Conservation (phyloP, 2,113 vertebrate genomes). For the Equus przewalskii region DNA sequence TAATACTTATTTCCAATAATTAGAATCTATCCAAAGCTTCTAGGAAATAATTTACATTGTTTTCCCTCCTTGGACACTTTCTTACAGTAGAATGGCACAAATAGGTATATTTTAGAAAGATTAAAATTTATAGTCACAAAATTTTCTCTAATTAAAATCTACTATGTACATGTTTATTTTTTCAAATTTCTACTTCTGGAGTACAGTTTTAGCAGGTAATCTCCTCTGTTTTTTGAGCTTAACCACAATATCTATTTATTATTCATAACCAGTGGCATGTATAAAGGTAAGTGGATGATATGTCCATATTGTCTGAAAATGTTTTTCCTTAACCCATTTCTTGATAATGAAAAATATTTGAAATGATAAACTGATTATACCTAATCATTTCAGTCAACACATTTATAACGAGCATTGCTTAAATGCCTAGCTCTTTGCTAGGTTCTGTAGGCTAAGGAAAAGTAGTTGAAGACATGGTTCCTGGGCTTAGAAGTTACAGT, state of each 20-base stretch:
- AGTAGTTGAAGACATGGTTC: not conserved
- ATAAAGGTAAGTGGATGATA: not conserved
- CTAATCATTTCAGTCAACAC: not conserved
- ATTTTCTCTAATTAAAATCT: constrained; percentile 40
- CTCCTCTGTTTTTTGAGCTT: not conserved
- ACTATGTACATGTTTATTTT: not conserved
- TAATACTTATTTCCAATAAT: constrained; percentile 31
- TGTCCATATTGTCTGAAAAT: not conserved
- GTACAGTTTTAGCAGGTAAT: not conserved
- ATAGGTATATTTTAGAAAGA: not conserved
- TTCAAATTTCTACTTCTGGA: not conserved
- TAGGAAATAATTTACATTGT: not conserved
- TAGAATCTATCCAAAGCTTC: constrained; percentile 18
- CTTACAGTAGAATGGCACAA: not conserved
- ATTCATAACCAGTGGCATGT: not conserved
- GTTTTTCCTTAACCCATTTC: constrained; percentile 5
- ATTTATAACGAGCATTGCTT: not conserved
- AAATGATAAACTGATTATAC: not conserved
- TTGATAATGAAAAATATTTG: not conserved
- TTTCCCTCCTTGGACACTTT: not conserved
- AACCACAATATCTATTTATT: not conserved
- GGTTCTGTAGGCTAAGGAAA: not conserved
- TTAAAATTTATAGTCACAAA: not conserved
- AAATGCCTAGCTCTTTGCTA: not conserved
- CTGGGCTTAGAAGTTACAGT: not conserved